These are phyloP conservation scores for Drosophila punjabiensis DNA, from an alignment of 1,140 invertebrate genomes.

Conservation along the genomic window DNA sequence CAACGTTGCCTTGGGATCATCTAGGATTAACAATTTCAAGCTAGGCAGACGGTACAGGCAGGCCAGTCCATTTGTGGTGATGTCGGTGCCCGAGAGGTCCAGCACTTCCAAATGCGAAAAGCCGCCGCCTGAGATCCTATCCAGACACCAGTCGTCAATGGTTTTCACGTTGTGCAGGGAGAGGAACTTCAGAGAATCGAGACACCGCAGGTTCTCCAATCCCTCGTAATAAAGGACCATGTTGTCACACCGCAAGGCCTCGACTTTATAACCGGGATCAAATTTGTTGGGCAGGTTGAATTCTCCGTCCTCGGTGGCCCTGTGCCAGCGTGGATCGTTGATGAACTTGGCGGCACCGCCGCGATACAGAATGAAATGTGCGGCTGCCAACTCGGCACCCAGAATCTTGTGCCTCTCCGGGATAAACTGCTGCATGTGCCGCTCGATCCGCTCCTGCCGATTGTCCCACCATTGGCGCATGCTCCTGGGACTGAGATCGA, in stretches of 20 bases:
- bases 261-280: constrained; percentile 87
- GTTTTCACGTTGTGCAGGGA: constrained; percentile 88
- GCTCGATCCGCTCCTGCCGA: constrained; percentile 77
- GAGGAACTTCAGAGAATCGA: constrained; percentile 88
- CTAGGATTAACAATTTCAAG: constrained; percentile 87
- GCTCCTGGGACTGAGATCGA: constrained; percentile 84
- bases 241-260: constrained; percentile 89
- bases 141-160: constrained; percentile 93
- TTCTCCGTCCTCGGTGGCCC: constrained; percentile 85
- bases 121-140: constrained; percentile 88
- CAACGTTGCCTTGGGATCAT: constrained; percentile 85
- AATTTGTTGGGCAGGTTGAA: constrained; percentile 87
- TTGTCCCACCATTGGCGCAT: constrained; percentile 85
- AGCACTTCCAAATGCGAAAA: constrained; percentile 89
- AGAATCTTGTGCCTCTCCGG: constrained; percentile 86
- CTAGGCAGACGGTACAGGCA: constrained; percentile 88
- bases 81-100: constrained; percentile 89
- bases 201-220: constrained; percentile 88
- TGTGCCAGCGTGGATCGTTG: constrained; percentile 87
- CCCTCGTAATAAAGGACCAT: constrained; percentile 90
- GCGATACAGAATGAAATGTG: constrained; percentile 90
- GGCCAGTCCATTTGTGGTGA: constrained; percentile 89
- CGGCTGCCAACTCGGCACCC: constrained; percentile 90
- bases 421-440: constrained; percentile 85
- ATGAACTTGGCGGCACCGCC: constrained; percentile 89